Conservation (phyloP, 1,140 invertebrate genomes). For the Prorops nasuta region DNA sequence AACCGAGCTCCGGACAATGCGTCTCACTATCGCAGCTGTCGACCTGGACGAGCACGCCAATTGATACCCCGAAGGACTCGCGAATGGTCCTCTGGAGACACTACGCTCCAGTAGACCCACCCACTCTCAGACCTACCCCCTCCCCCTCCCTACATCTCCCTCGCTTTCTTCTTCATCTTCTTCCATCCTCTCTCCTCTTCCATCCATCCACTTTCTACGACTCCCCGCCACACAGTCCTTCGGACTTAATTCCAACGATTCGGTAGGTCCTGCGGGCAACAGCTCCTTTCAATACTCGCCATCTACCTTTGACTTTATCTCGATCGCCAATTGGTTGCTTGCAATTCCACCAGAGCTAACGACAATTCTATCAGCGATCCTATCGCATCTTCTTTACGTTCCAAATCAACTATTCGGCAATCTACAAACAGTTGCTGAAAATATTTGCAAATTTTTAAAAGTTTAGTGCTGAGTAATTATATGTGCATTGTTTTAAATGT, state of each 20-base stretch:
- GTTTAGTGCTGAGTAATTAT: too few relatives aligned
- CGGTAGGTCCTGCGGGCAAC: not conserved
- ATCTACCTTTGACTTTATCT: too few relatives aligned
- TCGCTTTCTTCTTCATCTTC: not conserved
- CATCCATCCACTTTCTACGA: not conserved
- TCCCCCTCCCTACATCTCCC: not conserved
- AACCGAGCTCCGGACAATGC: conserved; percentile 27
- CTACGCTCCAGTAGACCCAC: not conserved
- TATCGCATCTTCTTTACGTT: too few relatives aligned
- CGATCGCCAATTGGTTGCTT: too few relatives aligned
- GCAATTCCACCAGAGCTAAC: too few relatives aligned
- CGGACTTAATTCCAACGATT: conserved; percentile 24
- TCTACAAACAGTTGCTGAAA: too few relatives aligned
- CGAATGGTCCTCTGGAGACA: conserved; percentile 33
- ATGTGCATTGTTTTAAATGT: too few relatives aligned
- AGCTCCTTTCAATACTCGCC: too few relatives aligned
- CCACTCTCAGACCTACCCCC: not conserved
- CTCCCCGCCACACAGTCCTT: conserved; percentile 9
- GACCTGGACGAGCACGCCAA: conserved; percentile 38
- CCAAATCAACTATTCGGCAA: too few relatives aligned
- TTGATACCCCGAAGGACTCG: conserved; percentile 37
- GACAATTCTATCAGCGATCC: too few relatives aligned
- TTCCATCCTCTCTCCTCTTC: conserved; percentile 4
- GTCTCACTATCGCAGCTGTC: conserved; percentile 36
- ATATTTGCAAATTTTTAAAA: too few relatives aligned